phyloP scores from a whole-genome alignment of 2,113 vertebrate species.

The Corapipo altera region DNA sequence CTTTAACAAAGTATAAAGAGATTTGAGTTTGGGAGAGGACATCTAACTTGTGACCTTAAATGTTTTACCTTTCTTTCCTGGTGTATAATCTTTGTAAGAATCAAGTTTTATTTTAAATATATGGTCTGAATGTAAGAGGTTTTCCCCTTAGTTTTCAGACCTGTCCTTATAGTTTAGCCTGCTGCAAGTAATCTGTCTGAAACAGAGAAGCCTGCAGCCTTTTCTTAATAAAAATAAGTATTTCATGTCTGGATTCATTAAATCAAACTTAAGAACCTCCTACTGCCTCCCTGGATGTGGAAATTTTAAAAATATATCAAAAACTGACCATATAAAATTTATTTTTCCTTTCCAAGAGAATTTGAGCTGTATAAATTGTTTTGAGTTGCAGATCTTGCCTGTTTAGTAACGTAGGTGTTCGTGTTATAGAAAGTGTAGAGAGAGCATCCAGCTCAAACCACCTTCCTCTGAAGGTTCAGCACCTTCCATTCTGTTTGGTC shows the following conservation, averaged over 20 bases:
- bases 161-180: neutral
- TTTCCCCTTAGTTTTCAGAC: neutral
- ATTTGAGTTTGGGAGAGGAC: neutral
- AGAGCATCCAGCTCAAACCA: neutral
- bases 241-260: neutral
- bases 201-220: neutral
- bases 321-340: neutral
- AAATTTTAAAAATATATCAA: neutral
- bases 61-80: neutral
- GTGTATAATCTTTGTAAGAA: neutral
- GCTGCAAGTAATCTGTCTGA: neutral
- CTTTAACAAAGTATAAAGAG: neutral
- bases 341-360: neutral
- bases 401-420: neutral
- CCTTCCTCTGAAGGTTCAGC: neutral
- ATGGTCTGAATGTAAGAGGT: neutral
- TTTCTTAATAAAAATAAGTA: neutral
- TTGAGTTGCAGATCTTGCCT: neutral
- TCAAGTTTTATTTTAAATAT: neutral
- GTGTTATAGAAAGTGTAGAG: neutral
- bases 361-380: neutral
- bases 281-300: neutral
- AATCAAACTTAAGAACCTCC: neutral
- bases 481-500: neutral
- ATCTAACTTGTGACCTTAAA: neutral